Conservation (phyloP, 2,888 invertebrate genomes). For the Muscina levida region DNA sequence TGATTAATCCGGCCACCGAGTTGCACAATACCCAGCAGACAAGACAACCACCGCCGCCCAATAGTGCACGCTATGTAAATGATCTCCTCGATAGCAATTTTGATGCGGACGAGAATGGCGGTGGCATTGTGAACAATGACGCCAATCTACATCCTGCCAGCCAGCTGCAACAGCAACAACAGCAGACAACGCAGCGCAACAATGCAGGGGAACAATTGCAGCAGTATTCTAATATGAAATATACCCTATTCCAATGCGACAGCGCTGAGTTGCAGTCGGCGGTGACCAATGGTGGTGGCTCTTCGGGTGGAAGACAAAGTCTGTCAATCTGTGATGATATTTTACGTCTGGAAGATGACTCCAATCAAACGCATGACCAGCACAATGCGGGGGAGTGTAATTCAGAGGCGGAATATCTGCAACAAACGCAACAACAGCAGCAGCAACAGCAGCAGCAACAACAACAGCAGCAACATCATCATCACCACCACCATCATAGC, state of each 20-base stretch:
- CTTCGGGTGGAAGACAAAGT: slow-evolving; percentile 17
- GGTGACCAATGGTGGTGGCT: slow-evolving; percentile 26
- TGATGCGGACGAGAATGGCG: slow-evolving; percentile 72
- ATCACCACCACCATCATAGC: slow-evolving; percentile 31
- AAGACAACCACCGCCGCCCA: slow-evolving; percentile 36
- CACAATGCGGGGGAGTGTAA: slow-evolving; percentile 45
- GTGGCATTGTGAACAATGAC: slow-evolving; percentile 75
- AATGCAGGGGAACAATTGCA: slow-evolving; percentile 21
- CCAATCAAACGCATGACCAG: slow-evolving; percentile 30
- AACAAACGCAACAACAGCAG: neutral
- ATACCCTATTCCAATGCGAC: slow-evolving; percentile 52
- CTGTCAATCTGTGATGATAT: slow-evolving; percentile 49
- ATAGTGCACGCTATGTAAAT: slow-evolving; percentile 61
- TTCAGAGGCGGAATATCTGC: neutral
- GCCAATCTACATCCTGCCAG: slow-evolving; percentile 78
- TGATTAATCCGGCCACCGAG: slow-evolving; percentile 56
- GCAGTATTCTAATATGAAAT: slow-evolving; percentile 63
- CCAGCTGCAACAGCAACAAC: slow-evolving; percentile 67
- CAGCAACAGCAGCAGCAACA: neutral
- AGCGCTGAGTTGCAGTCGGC: slow-evolving; percentile 34
- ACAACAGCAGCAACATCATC: slow-evolving; percentile 31
- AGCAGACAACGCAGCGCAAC: slow-evolving; percentile 68
- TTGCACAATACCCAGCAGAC: slow-evolving; percentile 39
- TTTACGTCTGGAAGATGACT: slow-evolving; percentile 57
- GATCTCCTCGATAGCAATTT: slow-evolving; percentile 70